Conservation (phyloP, 2,888 invertebrate species). For the Chrysina gloriosa region DNA sequence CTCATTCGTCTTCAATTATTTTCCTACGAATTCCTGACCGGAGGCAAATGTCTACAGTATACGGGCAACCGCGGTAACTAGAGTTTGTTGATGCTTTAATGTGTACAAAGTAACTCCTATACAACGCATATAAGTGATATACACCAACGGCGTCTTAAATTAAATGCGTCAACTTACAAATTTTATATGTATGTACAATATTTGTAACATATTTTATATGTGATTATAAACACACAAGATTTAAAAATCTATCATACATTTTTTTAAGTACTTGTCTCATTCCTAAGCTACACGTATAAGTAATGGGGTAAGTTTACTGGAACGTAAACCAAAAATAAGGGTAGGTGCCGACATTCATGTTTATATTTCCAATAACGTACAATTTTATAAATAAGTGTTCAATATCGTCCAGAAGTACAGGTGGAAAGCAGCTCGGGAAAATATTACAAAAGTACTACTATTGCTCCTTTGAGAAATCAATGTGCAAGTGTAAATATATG, state of each 20-base stretch:
- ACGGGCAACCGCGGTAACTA: not conserved
- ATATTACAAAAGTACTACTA: conserved; percentile 24
- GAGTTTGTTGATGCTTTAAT: too few relatives aligned
- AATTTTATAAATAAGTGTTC: conserved; percentile 39
- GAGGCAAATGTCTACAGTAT: not conserved
- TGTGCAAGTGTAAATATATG: conserved; percentile 15
- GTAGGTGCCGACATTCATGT: not conserved
- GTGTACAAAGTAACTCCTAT: too few relatives aligned
- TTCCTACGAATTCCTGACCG: not conserved
- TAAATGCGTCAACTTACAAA: too few relatives aligned
- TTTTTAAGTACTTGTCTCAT: too few relatives aligned
- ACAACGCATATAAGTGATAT: too few relatives aligned
- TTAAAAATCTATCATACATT: too few relatives aligned
- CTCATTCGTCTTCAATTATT: not conserved
- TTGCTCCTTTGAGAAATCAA: conserved; percentile 31
- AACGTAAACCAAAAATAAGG: not conserved
- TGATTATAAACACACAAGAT: too few relatives aligned
- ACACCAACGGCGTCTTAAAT: too few relatives aligned
- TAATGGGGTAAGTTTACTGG: not conserved
- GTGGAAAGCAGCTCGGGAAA: conserved; percentile 26
- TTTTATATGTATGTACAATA: too few relatives aligned
- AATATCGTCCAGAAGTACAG: conserved; percentile 26
- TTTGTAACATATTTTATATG: too few relatives aligned
- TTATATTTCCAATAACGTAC: conserved; percentile 33
- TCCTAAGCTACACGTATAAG: too few relatives aligned